Conservation (phyloP, 2,113 vertebrate species). For the Cephalopterus ornatus region DNA sequence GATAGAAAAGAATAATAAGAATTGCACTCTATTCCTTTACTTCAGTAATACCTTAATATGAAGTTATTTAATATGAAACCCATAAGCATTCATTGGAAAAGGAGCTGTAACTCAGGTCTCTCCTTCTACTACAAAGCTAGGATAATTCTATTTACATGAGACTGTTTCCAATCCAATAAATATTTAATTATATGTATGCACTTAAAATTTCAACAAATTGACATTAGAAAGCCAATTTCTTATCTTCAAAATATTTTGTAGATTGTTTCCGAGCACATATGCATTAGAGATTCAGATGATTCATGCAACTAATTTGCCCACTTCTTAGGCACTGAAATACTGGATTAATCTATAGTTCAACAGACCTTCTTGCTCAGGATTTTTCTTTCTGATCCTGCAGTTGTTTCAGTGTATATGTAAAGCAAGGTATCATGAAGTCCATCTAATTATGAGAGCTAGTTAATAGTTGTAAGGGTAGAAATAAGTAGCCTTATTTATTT, state of each 20-base stretch:
- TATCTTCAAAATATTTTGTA: not conserved
- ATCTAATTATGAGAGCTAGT: not conserved
- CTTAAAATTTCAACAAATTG: not conserved
- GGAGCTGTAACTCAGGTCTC: not conserved
- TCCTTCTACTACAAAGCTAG: not conserved
- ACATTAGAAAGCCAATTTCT: not conserved
- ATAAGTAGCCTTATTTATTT: not conserved
- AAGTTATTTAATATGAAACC: constrained; percentile 2
- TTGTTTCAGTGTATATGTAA: not conserved
- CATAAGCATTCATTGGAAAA: not conserved
- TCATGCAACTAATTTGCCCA: not conserved
- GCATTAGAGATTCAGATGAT: not conserved
- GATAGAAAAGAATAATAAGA: constrained; percentile 8
- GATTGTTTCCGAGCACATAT: not conserved
- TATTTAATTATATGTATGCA: not conserved
- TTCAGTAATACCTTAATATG: not conserved
- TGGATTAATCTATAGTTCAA: not conserved
- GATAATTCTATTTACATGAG: not conserved
- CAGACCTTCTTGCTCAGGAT: not conserved
- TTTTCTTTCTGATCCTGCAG: not conserved
- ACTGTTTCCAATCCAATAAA: not conserved
- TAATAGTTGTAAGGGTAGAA: not conserved
- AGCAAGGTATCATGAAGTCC: not conserved
- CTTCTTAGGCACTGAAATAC: not conserved
- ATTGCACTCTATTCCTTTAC: not conserved